Evolutionary conservation across 30 jellyfish, hydroid and myxozoan species (phyloP), one percentile per base, ranked within the genome.

Genomic region (Turritopsis dohrnii): DNA sequence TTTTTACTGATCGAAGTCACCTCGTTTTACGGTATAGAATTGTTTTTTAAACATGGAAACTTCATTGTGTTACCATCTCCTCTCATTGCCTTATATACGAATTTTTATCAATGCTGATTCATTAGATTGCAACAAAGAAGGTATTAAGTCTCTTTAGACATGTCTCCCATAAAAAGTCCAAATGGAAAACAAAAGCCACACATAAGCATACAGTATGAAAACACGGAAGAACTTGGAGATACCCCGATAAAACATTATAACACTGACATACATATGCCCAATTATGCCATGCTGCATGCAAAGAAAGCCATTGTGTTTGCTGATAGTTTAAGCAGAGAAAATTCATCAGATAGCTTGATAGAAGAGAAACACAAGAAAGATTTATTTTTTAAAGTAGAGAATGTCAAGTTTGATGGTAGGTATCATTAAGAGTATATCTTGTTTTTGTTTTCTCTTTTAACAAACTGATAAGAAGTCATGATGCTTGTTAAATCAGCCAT

Each of bases 311-410:
- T 80, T 65, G 79, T 22, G 16, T 80, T 80, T 65, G 71, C 28
- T 18, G 81, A 72, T 72, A 80, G 54, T 16, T 22, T 25, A 52
- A 80, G 82, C 54, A 80, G 87, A 18, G 81, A 80, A 54, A 80
- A 71, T 27, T 80, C 87, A 22, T 80, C 53, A 9, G 87, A 80
- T 26, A 53, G 94, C 18, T 74, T 82, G 52, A 81, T 52, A 23
- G 72, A 66, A 26, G 71, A 75, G 22, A 84, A 22, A 60, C 27
- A 74, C 23, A 30, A 29, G 29, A 79, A 84, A 23, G 83, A 84
- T 29, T 72, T 84, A 88, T 84, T 84, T 53, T 84, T 84, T 26
- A 24, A 60, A 0, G 87, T 84, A 18, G 86, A 84, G 3, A 66
- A 75, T 22, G 22, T 84, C 16, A 84, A 84, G 53, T 72, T 84